Base-by-base conservation (phyloP, 2,888 invertebrate species). In the Bembecia ichneumoniformis region DNA sequence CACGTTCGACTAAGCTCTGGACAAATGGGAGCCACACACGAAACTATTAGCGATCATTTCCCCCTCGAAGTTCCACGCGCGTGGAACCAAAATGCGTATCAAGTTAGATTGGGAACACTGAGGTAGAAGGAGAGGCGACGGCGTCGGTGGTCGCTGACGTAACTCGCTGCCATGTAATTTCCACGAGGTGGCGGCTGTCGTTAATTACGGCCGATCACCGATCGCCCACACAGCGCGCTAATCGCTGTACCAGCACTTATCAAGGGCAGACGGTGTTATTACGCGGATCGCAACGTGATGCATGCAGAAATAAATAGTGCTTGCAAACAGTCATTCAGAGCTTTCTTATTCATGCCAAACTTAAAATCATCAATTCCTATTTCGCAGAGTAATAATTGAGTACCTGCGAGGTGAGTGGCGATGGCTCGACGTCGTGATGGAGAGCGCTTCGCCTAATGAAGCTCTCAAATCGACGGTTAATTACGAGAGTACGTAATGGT, bases 401-500 rank as follows among this genome's bases (percentile, higher is more conserved):
- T 28, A 28, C 28, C 28, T 28, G 28, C 28, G 9, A 9, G 2
- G 7, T 0, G 9, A 28, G 9, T 28, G 40, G 17, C 15, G 16
- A 16, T 44, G 15, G 15, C 50, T 49, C 49, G 49, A 44, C 35
- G 40, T 28, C 17, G 36, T 44, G 17, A 43, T 17, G 35, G 45
- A 43, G 49, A 44, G 46, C 28, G 28, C 51, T 44, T 47, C 40
- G 40, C 40, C 40, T 40, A 47, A 52, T 52, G n/a, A 43, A 14
- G 35, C 50, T 51, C 53, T 55, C 50, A 51, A 55, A 55, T 54
- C 55, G 53, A 48, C 52, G 56, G 51, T 54, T 52, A 56, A 58
- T 58, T 49, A 54, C 48, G 55, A 50, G 49, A 52, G 51, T 55
- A 55, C n/a, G n/a, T n/a, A 56, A 49, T 53, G 47, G 47, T 44